Evolutionary conservation across 30 jellyfish, hydroid and myxozoan genomes (phyloP), one percentile per base, ranked within the genome.

Genomic region (Catostylus mosaicus): DNA sequence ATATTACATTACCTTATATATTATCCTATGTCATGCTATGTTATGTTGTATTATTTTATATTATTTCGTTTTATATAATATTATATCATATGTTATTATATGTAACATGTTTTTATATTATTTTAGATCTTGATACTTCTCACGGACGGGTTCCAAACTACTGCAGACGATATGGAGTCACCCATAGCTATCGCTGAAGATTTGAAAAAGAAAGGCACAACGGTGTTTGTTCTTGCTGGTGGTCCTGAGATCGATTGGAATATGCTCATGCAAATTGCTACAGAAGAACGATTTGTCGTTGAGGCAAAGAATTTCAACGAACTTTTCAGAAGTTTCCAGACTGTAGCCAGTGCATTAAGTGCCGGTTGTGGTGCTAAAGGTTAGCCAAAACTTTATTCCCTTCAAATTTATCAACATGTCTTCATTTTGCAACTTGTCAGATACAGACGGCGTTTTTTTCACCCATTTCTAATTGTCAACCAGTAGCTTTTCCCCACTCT

Each of bases 221-320:
- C 63, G 0, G 72, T 93, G 29, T 93, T 45, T 63, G 92, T 86
- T n/a, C 71, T 87, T 46, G 97, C 90, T 26, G 94, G 80, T 67
- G 97, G 97, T 8, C 78, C 78, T 3, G 97, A 87, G 33, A 77
- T 73, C 45, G 89, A 93, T 81, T 33, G 82, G 74, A 68, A 59
- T 20, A 73, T 93, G 8, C 63, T 93, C 59, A 63, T 45, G 29
- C 89, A 83, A 62, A 63, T 93, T 11, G 98, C 96, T 10, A 45
- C 96, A n/a, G 43, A 63, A 19, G 73, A 45, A 19, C 43, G 57
- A 9, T 75, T 29, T 61, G 86, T 86, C 23, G 61, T 86, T 65
- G 92, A 74, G 34, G 93, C 93, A n/a, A 64, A 60, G 26, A 77
- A 77, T 59, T 93, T 80, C 80, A 68, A 69, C 18, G 90, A 81